These are phyloP conservation scores for Ormyrus nitidulus DNA, from an alignment of 2,888 invertebrate species.

Conservation along the genomic window DNA sequence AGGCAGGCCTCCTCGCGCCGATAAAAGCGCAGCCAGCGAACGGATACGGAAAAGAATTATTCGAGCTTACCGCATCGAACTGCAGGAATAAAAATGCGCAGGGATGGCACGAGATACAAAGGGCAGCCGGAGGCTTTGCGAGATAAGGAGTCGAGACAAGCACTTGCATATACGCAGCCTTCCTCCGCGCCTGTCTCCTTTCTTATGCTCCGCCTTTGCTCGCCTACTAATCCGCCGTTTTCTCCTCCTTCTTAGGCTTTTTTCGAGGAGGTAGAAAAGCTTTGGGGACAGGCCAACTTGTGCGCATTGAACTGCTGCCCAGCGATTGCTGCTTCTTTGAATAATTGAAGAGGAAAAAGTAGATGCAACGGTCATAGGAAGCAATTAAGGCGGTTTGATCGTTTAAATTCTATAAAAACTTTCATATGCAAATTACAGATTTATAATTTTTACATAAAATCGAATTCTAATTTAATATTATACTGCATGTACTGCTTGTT, in stretches of 20 bases:
- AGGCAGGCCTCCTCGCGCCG: background rate
- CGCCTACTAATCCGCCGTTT: conserved; percentile 18
- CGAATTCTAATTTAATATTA: no score
- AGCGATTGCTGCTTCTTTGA: conserved; percentile 19
- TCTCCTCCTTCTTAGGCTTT: background rate
- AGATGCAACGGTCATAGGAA: no score
- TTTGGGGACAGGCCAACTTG: conserved; percentile 14
- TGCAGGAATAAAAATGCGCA: conserved; percentile 11
- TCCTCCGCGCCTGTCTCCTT: background rate
- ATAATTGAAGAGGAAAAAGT: conserved; percentile 24
- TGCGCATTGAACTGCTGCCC: background rate
- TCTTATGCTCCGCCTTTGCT: background rate
- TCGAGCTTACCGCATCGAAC: conserved; percentile 19
- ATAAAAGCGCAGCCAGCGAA: conserved; percentile 7
- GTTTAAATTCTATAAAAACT: no score
- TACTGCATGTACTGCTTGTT: no score
- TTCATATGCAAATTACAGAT: no score
- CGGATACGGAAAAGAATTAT: conserved; percentile 20
- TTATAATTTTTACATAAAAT: no score
- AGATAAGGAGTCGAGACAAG: background rate
- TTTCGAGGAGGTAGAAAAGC: background rate
- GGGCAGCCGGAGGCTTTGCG: background rate
- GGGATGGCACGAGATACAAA: background rate
- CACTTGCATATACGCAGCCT: background rate
- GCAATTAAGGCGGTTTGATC: no score